Conservation (phyloP, 2,113 vertebrate genomes). For the Plectropomus leopardus region DNA sequence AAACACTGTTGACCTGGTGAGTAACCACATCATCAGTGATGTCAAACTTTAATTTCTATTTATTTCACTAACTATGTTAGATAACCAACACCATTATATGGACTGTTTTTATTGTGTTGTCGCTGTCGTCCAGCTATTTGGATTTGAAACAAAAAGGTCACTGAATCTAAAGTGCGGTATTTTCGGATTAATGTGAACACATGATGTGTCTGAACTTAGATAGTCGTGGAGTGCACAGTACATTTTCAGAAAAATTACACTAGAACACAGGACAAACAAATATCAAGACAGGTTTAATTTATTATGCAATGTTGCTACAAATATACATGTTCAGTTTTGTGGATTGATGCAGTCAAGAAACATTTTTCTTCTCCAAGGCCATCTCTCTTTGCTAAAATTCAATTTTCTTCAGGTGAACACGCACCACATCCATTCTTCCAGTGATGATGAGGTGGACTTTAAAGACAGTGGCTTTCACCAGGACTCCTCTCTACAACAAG, state of each 20-base stretch:
- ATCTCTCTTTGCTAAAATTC: not conserved
- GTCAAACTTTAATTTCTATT: not conserved
- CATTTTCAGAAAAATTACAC: not conserved
- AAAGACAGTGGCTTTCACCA: conserved; percentile 98
- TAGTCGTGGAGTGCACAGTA: too few relatives aligned
- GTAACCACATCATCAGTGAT: conserved; percentile 63
- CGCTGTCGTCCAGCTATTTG: not conserved
- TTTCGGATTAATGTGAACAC: too few relatives aligned
- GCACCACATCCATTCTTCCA: conserved; percentile 98
- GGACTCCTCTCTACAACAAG: conserved; percentile 99
- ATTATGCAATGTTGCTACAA: too few relatives aligned
- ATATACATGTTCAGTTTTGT: not conserved
- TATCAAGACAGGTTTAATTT: not conserved
- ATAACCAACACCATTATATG: not conserved
- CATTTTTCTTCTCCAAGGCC: not conserved
- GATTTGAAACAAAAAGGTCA: too few relatives aligned
- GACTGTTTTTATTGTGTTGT: not conserved
- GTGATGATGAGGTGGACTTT: conserved; percentile 98
- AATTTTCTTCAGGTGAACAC: conserved; percentile 90
- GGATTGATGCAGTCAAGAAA: not conserved
- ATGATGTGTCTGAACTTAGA: too few relatives aligned
- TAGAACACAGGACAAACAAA: not conserved
- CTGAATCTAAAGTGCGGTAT: too few relatives aligned
- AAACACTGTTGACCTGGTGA: conserved; percentile 98
- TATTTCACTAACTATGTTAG: not conserved